Evolutionary conservation across 2,888 invertebrate species (phyloP).

Genomic region (Euzophera pinguis): DNA sequence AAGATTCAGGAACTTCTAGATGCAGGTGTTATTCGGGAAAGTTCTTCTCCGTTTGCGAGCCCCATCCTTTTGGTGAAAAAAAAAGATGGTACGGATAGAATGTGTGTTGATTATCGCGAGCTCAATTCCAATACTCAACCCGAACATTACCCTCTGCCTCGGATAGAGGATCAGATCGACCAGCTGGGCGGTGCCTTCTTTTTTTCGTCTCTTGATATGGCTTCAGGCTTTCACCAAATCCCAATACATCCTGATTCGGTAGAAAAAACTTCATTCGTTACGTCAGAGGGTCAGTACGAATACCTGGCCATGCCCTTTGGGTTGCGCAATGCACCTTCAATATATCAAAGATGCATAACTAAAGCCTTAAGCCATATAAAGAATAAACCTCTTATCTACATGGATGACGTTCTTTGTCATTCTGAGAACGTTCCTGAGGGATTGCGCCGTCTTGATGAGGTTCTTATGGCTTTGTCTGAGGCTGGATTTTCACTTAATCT

Average conservation of each 20-base stretch:
- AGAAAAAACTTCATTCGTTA: not conserved
- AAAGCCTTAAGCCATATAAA: conserved; percentile 18
- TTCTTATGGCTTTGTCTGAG: conserved; percentile 19
- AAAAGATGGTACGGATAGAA: not conserved
- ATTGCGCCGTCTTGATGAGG: conserved; percentile 17
- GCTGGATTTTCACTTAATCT: not conserved
- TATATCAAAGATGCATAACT: conserved; percentile 24
- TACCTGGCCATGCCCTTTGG: conserved; percentile 4
- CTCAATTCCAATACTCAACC: not conserved
- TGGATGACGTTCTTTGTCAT: conserved; percentile 23
- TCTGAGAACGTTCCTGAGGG: conserved; percentile 17
- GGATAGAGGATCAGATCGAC: not conserved
- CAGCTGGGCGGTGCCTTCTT: not conserved
- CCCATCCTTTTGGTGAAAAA: not conserved
- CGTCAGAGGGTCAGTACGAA: not conserved
- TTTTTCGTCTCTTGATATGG: not conserved
- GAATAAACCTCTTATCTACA: conserved; percentile 19
- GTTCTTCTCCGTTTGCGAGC: not conserved
- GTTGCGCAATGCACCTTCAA: conserved; percentile 2
- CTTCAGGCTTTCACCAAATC: not conserved
- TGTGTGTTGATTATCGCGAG: not conserved
- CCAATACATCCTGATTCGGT: not conserved
- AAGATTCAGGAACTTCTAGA: not conserved
- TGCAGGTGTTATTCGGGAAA: not conserved
- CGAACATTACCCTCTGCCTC: not conserved